Conservation (phyloP, 1,140 invertebrate genomes). For the Drosophila mauritiana region DNA sequence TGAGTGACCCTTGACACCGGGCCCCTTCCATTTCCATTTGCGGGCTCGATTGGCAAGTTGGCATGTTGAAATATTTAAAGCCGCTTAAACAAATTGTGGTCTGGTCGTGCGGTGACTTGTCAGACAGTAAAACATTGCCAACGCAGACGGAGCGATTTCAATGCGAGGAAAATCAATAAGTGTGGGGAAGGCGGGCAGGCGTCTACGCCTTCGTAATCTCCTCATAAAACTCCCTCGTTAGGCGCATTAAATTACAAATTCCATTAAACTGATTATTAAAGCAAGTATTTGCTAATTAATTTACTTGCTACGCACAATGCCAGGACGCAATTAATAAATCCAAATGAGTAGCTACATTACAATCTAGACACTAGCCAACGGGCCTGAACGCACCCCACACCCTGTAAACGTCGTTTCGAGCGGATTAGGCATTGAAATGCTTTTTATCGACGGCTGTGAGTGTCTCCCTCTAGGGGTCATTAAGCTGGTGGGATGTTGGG, state of each 20-base stretch:
- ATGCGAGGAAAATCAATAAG: conserved; percentile 68
- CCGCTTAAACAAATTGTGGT: conserved; percentile 83
- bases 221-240: conserved; percentile 82
- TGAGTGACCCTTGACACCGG: conserved; percentile 59
- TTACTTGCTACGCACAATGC: conserved; percentile 77
- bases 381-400: conserved; percentile 28
- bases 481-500: neutral
- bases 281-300: conserved; percentile 84
- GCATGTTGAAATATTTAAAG: conserved; percentile 81
- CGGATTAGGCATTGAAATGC: conserved; percentile 40
- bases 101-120: conserved; percentile 60
- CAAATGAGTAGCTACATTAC: conserved; percentile 68
- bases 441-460: conserved; percentile 5
- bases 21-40: conserved; percentile 11
- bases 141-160: conserved; percentile 25
- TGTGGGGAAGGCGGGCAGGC: too few species aligned
- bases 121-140: conserved; percentile 53
- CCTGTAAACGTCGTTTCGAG: conserved; percentile 45
- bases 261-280: conserved; percentile 84
- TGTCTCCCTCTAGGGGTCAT: conserved; percentile 23
- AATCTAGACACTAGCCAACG: conserved; percentile 15
- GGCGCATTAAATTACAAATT: conserved; percentile 84
- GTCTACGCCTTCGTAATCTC: conserved; percentile 54
- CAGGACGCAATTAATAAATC: conserved; percentile 80
- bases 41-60: conserved; percentile 55